These are phyloP conservation scores for Anas capensis DNA, from an alignment of 2,797 vertebrate species.

Conservation along the genomic window DNA sequence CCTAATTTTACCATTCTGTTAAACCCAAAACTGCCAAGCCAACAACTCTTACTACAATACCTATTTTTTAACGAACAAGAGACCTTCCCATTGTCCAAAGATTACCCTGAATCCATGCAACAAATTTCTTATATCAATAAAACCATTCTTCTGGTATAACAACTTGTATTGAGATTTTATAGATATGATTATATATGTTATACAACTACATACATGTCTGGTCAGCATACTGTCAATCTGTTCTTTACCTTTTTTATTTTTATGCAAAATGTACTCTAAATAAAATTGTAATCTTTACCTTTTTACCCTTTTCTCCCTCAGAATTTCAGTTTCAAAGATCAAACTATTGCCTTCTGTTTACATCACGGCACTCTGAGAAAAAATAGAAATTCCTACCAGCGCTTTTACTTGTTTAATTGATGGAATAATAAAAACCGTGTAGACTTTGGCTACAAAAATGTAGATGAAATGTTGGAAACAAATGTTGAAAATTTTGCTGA, in stretches of 20 bases:
- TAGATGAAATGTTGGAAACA: neutral
- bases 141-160: neutral
- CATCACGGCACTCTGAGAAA: neutral
- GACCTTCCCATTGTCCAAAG: neutral
- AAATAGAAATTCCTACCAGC: neutral
- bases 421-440: neutral
- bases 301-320: neutral
- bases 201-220: neutral
- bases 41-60: neutral
- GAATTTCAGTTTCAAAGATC: neutral
- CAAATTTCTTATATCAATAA: neutral
- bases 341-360: neutral
- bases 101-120: neutral
- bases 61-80: neutral
- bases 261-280: neutral
- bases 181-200: neutral
- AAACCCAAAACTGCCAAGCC: neutral
- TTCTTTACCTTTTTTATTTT: neutral
- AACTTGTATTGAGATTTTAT: neutral
- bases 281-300: neutral
- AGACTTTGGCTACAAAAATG: neutral
- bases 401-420: neutral
- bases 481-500: neutral
- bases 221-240: neutral
- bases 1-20: neutral